Evolutionary conservation across 2,888 invertebrate species (phyloP).

Genomic region (Incurvaria masculella): DNA sequence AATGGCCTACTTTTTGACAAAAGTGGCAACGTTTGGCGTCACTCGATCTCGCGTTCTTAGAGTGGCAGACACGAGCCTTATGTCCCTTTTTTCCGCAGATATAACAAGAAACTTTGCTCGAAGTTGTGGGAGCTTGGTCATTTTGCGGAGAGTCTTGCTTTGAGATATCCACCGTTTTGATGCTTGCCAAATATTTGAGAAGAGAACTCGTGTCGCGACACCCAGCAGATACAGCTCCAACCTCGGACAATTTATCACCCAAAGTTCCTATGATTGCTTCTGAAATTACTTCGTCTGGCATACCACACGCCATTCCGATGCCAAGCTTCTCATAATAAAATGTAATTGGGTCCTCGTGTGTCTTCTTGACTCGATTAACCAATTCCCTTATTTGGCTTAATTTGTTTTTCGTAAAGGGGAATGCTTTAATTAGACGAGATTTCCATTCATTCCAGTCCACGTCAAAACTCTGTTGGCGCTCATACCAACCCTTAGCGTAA

Average conservation of each 20-base stretch:
- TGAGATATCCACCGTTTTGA: too few species aligned
- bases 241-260: conserved; percentile 5
- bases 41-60: background rate
- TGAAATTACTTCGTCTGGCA: conserved; percentile 7
- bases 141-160: too few species aligned
- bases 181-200: background rate
- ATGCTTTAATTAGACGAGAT: conserved; percentile 8
- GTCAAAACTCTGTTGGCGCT: conserved; percentile 10
- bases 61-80: conserved; percentile 4
- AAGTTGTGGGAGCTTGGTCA: too few species aligned
- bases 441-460: conserved; percentile 14
- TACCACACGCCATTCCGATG: conserved; percentile 11
- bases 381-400: conserved; percentile 10
- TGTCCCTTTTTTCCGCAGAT: conserved; percentile 10
- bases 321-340: conserved; percentile 14
- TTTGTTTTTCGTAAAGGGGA: conserved; percentile 12
- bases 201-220: conserved; percentile 1
- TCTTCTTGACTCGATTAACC: conserved; percentile 7
- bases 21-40: background rate
- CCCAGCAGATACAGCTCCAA: conserved; percentile 8
- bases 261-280: conserved; percentile 7
- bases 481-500: conserved; percentile 17
- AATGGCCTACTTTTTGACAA: conserved; percentile 6
- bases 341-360: conserved; percentile 11
- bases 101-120: too few species aligned